Percentiles rank a stretch among this genome's conserved stretches.
These are phyloP conservation scores for Seira sanloemensis DNA, from an alignment of 2,888 invertebrate genomes.

Conservation along the genomic window DNA sequence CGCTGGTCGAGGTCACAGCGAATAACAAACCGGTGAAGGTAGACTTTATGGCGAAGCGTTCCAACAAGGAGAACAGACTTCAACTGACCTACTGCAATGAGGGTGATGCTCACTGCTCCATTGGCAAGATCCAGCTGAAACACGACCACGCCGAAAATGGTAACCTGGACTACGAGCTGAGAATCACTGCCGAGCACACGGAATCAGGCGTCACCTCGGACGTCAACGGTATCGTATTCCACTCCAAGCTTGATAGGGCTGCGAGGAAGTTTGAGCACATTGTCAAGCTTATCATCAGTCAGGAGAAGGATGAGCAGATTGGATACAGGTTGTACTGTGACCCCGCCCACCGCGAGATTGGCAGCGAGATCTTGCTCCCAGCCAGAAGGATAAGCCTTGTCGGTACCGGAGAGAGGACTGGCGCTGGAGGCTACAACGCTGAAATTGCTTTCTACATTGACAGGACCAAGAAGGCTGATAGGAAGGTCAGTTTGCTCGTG, in stretches of 20 bases:
- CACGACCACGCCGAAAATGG: conserved; percentile 54
- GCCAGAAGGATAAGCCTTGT: conserved; percentile 80
- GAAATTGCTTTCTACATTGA: conserved; percentile 83
- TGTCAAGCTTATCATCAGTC: conserved; percentile 64
- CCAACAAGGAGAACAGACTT: conserved; percentile 68
- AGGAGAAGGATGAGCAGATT: conserved; percentile 63
- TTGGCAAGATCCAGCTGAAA: conserved; percentile 55
- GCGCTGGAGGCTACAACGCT: conserved; percentile 77
- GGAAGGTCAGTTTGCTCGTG: conserved; percentile 82
- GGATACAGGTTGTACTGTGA: conserved; percentile 74
- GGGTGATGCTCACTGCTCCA: conserved; percentile 55
- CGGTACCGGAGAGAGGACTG: conserved; percentile 72
- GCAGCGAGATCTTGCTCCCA: conserved; percentile 75
- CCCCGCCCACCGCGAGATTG: conserved; percentile 76
- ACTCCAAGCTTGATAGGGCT: conserved; percentile 28
- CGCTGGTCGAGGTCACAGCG: conserved; percentile 40
- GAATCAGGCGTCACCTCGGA: conserved; percentile 22
- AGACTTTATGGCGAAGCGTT: conserved; percentile 62
- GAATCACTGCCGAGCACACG: conserved; percentile 28
- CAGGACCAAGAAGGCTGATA: conserved; percentile 80
- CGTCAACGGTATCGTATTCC: conserved; percentile 47
- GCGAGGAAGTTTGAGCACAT: conserved; percentile 59
- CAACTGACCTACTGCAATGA: conserved; percentile 66
- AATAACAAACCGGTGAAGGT: conserved; percentile 64
- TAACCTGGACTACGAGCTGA: conserved; percentile 60